phyloP scores from a whole-genome alignment of 2,888 invertebrate species.

The Cerceris ruficornis region DNA sequence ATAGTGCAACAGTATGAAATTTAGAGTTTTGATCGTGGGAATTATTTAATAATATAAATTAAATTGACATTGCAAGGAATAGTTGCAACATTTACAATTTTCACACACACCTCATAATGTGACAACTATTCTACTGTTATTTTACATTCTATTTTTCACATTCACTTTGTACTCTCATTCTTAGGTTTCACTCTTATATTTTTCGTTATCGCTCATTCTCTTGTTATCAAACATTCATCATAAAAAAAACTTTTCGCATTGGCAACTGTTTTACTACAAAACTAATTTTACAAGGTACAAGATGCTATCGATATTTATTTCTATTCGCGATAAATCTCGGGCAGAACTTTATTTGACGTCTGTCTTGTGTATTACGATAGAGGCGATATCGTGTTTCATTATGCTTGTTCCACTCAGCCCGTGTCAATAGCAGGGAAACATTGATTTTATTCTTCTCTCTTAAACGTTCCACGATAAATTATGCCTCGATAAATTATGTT shows the following conservation, averaged over 20 bases:
- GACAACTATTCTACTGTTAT: no score
- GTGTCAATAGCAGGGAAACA: not conserved
- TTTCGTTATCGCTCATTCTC: no score
- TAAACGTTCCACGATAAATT: not conserved
- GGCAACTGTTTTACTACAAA: not conserved
- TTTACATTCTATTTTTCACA: no score
- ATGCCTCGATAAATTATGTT: not conserved
- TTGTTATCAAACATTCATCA: no score
- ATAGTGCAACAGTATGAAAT: no score
- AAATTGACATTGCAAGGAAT: no score
- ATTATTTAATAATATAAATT: no score
- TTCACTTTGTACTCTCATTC: no score
- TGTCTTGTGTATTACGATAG: not conserved
- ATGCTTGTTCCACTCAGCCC: not conserved
- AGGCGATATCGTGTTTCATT: not conserved
- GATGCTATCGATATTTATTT: slow-evolving; percentile 4
- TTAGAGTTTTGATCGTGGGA: no score
- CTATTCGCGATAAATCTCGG: not conserved
- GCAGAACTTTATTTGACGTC: not conserved
- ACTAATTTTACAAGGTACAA: not conserved
- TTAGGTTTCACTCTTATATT: no score
- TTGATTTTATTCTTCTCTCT: not conserved
- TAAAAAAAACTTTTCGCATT: not conserved
- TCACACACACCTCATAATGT: no score
- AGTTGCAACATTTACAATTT: no score